Evolutionary conservation across 2,888 invertebrate species (phyloP).

Genomic region (Caenorhabditis wallacei): DNA sequence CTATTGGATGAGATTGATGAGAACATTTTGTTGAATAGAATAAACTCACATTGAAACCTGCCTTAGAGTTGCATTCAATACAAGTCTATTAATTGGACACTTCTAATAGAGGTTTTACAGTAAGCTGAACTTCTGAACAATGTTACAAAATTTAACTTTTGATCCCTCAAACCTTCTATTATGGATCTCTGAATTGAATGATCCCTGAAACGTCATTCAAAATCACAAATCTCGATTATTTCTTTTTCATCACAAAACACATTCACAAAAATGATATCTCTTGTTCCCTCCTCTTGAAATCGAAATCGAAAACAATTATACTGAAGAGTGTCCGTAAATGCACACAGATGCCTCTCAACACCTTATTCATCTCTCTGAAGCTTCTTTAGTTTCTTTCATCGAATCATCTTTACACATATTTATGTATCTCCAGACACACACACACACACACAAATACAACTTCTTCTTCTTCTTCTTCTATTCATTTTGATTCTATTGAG

Average conservation of each 20-base stretch:
- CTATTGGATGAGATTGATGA: no score
- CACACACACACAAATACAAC: no score
- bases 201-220: neutral
- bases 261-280: constrained; percentile 10
- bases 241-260: constrained; percentile 14
- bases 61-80: no score
- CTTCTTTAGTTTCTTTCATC: constrained; percentile 44
- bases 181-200: neutral
- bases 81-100: no score
- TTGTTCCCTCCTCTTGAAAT: constrained; percentile 30
- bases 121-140: no score
- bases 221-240: constrained; percentile 2
- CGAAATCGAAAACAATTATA: constrained; percentile 59
- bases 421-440: constrained; percentile 18
- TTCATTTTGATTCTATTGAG: constrained; percentile 21
- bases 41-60: no score
- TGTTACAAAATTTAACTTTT: neutral
- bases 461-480: neutral
- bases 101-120: no score
- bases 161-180: neutral
- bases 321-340: constrained; percentile 42
- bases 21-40: no score
- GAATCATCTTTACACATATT: constrained; percentile 37
- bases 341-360: constrained; percentile 53
- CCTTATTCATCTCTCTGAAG: neutral